Conservation (phyloP, 2,797 vertebrate species). For the Morus bassanus region DNA sequence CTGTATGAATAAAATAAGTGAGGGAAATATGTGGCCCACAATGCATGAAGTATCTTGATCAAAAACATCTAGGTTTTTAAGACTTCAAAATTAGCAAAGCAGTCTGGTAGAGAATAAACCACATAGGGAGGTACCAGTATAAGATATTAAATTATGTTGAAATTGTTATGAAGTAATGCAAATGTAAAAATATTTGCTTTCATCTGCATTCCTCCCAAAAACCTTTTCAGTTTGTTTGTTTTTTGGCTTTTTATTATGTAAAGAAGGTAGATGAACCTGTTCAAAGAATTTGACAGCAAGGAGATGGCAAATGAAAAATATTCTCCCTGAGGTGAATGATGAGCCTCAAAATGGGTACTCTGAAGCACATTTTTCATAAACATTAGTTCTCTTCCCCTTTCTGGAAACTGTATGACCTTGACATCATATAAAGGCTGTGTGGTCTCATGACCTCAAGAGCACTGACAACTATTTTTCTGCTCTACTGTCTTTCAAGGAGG, state of each 20-base stretch:
- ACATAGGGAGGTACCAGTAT: neutral
- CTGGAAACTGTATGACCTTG: neutral
- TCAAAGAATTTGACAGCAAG: neutral
- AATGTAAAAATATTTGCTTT: neutral
- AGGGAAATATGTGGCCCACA: neutral
- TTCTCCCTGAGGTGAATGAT: neutral
- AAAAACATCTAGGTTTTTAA: neutral
- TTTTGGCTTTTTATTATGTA: neutral
- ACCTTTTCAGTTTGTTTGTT: neutral
- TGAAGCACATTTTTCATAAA: neutral
- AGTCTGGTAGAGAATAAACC: neutral
- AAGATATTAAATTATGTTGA: neutral
- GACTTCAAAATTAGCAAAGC: neutral
- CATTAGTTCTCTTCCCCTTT: neutral
- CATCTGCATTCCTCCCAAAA: neutral
- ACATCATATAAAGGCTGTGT: neutral
- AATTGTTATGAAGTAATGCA: neutral
- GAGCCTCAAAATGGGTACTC: neutral
- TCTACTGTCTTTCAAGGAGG: neutral
- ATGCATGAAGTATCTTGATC: neutral
- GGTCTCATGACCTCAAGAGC: neutral
- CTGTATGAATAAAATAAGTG: neutral
- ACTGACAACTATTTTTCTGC: neutral
- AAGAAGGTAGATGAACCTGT: neutral
- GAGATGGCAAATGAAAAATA: neutral